phyloP scores from a whole-genome alignment of 2,113 vertebrate genomes.

The Nicator chloris region DNA sequence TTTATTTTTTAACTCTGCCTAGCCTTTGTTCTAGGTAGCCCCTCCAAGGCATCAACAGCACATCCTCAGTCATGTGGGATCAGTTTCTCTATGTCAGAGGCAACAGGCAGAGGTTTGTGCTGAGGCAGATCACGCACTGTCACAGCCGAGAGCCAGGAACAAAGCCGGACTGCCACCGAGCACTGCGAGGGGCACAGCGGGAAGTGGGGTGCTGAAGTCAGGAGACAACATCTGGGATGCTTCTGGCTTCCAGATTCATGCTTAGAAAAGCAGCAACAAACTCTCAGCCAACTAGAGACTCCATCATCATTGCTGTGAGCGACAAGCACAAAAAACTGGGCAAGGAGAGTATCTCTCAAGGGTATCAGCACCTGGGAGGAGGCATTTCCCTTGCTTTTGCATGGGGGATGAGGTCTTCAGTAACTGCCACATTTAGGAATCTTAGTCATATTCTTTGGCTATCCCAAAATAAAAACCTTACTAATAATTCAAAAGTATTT shows the following conservation, averaged over 20 bases:
- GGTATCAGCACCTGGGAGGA: background rate
- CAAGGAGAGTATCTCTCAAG: background rate
- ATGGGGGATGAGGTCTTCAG: background rate
- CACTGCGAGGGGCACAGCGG: background rate
- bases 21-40: background rate
- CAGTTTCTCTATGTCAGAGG: background rate
- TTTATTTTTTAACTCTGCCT: background rate
- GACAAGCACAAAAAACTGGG: background rate
- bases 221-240: background rate
- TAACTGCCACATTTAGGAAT: background rate
- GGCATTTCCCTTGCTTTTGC: background rate
- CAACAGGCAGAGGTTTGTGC: background rate
- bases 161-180: background rate
- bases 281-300: background rate
- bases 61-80: background rate
- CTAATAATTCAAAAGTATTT: background rate
- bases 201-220: background rate
- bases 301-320: background rate
- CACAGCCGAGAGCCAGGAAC: background rate
- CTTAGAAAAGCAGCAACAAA: background rate
- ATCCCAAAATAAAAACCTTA: background rate
- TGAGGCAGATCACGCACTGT: background rate
- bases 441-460: background rate
- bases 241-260: constrained; percentile 5
- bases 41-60: background rate